These are phyloP conservation scores for Lasioglossum morio DNA, from an alignment of 2,888 invertebrate genomes.

Conservation along the genomic window DNA sequence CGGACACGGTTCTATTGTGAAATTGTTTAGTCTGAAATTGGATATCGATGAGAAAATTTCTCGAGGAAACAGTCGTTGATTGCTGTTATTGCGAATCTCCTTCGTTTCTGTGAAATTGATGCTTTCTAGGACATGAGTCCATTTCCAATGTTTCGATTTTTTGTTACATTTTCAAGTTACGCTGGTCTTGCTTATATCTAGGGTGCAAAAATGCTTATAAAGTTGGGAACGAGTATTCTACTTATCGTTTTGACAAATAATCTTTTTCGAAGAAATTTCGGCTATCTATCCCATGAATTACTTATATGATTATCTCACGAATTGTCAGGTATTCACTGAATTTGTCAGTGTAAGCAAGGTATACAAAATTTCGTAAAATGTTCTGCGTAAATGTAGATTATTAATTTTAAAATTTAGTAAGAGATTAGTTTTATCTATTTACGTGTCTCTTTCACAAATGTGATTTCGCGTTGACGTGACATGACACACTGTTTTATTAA, in stretches of 20 bases:
- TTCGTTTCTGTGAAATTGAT: background rate
- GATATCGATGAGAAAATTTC: background rate
- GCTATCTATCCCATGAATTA: too few species aligned
- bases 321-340: too few species aligned
- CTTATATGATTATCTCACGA: too few species aligned
- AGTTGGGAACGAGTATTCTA: background rate
- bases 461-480: background rate
- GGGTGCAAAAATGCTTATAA: too few species aligned
- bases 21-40: constrained; percentile 14
- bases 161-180: background rate
- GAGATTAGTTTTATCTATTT: background rate
- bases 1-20: background rate
- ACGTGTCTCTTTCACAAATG: too few species aligned
- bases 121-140: background rate
- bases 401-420: background rate
- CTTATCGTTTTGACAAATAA: background rate
- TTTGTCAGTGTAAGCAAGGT: too few species aligned
- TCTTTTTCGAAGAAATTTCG: background rate
- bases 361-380: background rate
- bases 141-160: background rate
- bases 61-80: background rate
- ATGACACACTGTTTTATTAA: background rate
- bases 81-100: background rate
- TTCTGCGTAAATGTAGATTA: background rate
- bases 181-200: background rate